Evolutionary conservation across 1,140 invertebrate genomes (phyloP).

Genomic region (Tetragonula clypearis): DNA sequence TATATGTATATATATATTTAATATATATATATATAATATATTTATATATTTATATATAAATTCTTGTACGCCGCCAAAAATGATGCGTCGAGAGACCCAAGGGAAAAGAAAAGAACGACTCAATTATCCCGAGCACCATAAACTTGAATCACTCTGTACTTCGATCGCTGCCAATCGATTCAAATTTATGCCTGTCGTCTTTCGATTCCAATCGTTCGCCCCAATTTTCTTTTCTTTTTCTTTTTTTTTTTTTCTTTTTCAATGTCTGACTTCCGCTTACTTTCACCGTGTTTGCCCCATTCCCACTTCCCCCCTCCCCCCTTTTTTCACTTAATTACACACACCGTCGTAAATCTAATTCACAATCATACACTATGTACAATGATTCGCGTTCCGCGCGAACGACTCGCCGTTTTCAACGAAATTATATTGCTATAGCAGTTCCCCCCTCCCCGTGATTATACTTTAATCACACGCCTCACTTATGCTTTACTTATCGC

Average conservation of each 20-base stretch:
- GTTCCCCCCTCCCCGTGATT: not conserved
- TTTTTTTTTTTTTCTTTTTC: not conserved
- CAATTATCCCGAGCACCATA: constrained; percentile 46
- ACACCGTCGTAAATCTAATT: constrained; percentile 57
- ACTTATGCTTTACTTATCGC: not conserved
- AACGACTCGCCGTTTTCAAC: constrained; percentile 37
- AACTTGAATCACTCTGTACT: constrained; percentile 10
- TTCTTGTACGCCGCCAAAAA: constrained; percentile 47
- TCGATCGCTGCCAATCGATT: not conserved
- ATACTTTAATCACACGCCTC: not conserved
- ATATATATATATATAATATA: constrained; percentile 24
- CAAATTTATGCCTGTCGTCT: constrained; percentile 10
- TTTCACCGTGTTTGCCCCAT: constrained; percentile 59
- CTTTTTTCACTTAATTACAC: constrained; percentile 53
- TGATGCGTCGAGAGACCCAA: constrained; percentile 43
- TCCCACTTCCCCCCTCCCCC: too few relatives aligned
- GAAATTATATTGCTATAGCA: constrained; percentile 55
- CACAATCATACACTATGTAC: constrained; percentile 70
- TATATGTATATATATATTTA: constrained; percentile 41
- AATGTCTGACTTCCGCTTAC: constrained; percentile 20
- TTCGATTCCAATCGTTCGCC: not conserved
- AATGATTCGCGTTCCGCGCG: constrained; percentile 31
- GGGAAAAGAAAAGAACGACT: constrained; percentile 16
- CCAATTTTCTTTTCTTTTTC: not conserved
- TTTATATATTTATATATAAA: constrained; percentile 36